Evolutionary conservation across 2,113 vertebrate genomes (phyloP).

Genomic region (Passer montanus): DNA sequence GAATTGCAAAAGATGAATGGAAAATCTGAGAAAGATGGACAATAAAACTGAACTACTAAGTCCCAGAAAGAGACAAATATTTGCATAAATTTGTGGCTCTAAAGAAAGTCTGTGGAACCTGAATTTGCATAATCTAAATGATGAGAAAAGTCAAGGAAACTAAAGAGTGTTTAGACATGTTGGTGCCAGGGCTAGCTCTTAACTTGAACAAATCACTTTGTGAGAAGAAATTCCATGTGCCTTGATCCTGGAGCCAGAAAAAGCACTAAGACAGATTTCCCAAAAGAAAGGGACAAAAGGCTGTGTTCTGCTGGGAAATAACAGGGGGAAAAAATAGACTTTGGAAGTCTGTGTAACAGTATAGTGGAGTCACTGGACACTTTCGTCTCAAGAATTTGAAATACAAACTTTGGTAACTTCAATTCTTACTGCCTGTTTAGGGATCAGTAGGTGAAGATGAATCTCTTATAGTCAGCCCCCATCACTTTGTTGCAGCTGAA

Average conservation of each 20-base stretch:
- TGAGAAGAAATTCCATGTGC: constrained; percentile 37
- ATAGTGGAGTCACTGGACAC: neutral
- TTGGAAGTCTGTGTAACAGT: neutral
- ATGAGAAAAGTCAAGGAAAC: constrained; percentile 58
- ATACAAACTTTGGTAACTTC: neutral
- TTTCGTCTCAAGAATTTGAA: neutral
- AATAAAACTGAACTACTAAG: neutral
- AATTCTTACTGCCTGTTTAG: neutral
- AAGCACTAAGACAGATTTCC: constrained; percentile 28
- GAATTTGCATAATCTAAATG: constrained; percentile 65
- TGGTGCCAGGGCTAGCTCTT: constrained; percentile 54
- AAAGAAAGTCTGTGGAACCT: constrained; percentile 32
- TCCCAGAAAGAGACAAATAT: constrained; percentile 47
- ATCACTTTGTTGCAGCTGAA: neutral
- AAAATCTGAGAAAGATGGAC: constrained; percentile 31
- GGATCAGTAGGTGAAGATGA: neutral
- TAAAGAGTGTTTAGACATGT: constrained; percentile 58
- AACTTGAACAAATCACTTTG: constrained; percentile 51
- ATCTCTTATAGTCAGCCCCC: neutral
- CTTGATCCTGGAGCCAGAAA: constrained; percentile 17
- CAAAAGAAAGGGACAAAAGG: constrained; percentile 39
- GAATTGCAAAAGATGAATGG: constrained; percentile 22
- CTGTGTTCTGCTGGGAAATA: neutral
- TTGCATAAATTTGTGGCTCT: constrained; percentile 42
- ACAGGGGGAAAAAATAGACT: neutral